phyloP scores from a whole-genome alignment of 2,888 invertebrate species.

The Carterocephalus palaemon region DNA sequence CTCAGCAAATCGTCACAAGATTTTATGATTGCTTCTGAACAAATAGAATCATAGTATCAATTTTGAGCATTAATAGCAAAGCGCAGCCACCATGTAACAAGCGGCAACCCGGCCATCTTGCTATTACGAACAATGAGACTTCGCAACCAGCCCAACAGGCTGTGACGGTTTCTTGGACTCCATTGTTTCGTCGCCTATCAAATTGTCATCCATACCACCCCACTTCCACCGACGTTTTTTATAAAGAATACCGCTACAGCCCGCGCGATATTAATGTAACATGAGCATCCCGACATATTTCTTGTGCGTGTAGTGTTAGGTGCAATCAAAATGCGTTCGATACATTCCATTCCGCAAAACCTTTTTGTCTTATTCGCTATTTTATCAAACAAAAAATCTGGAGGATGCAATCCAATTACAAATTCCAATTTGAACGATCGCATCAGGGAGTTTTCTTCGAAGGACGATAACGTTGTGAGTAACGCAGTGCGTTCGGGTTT shows the following conservation, averaged over 20 bases:
- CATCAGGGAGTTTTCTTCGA: constrained; percentile 52
- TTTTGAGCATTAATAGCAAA: constrained; percentile 43
- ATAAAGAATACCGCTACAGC: constrained; percentile 55
- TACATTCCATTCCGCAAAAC: constrained; percentile 24
- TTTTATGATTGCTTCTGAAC: neutral
- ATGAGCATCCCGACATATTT: constrained; percentile 33
- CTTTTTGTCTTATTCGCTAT: constrained; percentile 26
- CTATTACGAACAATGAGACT: constrained; percentile 59
- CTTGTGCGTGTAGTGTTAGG: constrained; percentile 34
- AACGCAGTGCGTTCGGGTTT: constrained; percentile 8
- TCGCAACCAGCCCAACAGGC: constrained; percentile 66
- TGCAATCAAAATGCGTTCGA: constrained; percentile 28
- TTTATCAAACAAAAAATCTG: constrained; percentile 26
- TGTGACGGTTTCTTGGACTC: constrained; percentile 65
- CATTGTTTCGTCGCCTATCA: constrained; percentile 65
- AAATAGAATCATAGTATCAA: constrained; percentile 33
- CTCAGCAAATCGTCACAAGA: neutral
- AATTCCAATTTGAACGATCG: constrained; percentile 55
- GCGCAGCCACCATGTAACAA: constrained; percentile 61
- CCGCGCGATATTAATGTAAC: constrained; percentile 39
- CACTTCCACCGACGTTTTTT: constrained; percentile 49
- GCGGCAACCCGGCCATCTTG: constrained; percentile 60
- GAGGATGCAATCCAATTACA: constrained; percentile 37
- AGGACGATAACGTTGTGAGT: constrained; percentile 52
- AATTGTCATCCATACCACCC: constrained; percentile 62